Evolutionary conservation across 2,797 vertebrate species (phyloP).

Genomic region (Cryptoblepharus egeriae): DNA sequence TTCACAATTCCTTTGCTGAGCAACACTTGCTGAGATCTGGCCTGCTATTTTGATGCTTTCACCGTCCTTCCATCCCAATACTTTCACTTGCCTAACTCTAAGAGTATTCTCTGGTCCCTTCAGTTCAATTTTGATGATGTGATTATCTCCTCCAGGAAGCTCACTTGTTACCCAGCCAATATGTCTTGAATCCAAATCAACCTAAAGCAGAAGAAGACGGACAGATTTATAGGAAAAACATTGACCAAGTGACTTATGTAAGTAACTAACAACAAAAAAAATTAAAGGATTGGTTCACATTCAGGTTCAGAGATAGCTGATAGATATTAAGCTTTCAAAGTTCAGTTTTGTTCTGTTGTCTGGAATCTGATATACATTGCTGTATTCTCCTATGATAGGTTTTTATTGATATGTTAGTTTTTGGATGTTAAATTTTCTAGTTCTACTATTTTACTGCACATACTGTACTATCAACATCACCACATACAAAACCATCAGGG

Average conservation of each 20-base stretch:
- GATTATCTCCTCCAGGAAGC: constrained; percentile 94
- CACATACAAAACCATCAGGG: background rate
- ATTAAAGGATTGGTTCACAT: background rate
- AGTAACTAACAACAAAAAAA: background rate
- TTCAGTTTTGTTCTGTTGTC: too few relatives aligned
- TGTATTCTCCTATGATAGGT: too few relatives aligned
- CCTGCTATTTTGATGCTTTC: constrained; percentile 97
- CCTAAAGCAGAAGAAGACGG: constrained; percentile 76
- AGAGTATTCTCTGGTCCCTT: constrained; percentile 98
- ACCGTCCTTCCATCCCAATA: constrained; percentile 97
- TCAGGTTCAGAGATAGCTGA: background rate
- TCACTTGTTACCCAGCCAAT: constrained; percentile 99
- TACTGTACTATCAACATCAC: too few relatives aligned
- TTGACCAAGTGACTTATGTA: background rate
- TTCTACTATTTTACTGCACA: too few relatives aligned
- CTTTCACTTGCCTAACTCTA: constrained; percentile 96
- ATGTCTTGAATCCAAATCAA: constrained; percentile 96
- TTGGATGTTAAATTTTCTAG: too few relatives aligned
- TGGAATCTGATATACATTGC: too few relatives aligned
- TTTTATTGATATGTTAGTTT: too few relatives aligned
- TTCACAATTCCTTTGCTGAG: constrained; percentile 98
- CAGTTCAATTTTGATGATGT: constrained; percentile 96
- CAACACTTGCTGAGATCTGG: constrained; percentile 95
- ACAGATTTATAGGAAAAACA: constrained; percentile 1
- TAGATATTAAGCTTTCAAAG: too few relatives aligned